These are phyloP conservation scores for Anolis carolinensis DNA, from an alignment of 2,113 vertebrate species.

Conservation along the genomic window DNA sequence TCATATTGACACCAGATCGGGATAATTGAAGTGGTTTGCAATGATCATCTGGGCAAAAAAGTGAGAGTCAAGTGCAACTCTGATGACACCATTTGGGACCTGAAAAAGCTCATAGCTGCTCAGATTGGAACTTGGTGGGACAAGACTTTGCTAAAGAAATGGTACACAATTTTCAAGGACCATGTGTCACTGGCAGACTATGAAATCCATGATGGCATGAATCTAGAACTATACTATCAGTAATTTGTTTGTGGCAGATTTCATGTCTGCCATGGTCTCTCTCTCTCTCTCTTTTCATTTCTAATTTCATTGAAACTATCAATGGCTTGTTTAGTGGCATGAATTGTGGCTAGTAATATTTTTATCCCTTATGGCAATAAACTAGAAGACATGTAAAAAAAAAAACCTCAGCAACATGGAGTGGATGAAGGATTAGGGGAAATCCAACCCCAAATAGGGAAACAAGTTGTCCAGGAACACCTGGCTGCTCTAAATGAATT, in stretches of 20 bases:
- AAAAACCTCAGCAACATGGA: too few species aligned
- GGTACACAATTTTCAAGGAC: conserved; percentile 98
- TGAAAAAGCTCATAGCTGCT: conserved; percentile 93
- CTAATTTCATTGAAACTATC: background rate
- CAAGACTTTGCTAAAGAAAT: conserved; percentile 94
- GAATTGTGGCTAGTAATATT: background rate
- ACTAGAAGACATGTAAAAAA: background rate
- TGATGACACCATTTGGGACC: conserved; percentile 88
- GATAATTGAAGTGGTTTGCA: conserved; percentile 96
- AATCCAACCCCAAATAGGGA: too few species aligned
- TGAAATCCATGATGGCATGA: conserved; percentile 97
- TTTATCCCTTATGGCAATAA: conserved; percentile 2
- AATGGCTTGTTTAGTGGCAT: background rate
- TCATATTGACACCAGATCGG: background rate
- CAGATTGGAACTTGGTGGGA: conserved; percentile 92
- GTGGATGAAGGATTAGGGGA: too few species aligned
- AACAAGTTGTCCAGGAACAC: too few species aligned
- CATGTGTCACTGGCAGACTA: conserved; percentile 91
- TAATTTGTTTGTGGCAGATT: conserved; percentile 61
- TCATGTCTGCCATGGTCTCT: background rate
- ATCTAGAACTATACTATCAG: conserved; percentile 94
- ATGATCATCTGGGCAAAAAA: conserved; percentile 93
- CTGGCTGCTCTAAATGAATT: too few species aligned
- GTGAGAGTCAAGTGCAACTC: conserved; percentile 93
- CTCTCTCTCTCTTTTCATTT: background rate